Percentiles rank a stretch among this genome's conserved stretches.
phyloP scores from a whole-genome alignment of 2,888 invertebrate genomes.

The Sinodicranocentrus sp. region DNA sequence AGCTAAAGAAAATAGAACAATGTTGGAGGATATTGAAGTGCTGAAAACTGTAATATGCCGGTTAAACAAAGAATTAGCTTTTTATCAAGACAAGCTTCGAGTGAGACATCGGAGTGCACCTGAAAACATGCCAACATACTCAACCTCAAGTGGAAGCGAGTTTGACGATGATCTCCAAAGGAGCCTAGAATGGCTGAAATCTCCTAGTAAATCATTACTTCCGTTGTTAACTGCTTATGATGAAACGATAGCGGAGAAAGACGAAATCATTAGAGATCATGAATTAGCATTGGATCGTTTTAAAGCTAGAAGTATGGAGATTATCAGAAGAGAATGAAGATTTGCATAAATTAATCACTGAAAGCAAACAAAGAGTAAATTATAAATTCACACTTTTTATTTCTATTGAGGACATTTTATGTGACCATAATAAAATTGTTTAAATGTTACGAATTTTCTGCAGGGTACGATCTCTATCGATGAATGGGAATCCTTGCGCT shows the following conservation, averaged over 20 bases:
- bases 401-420: neutral
- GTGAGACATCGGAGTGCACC: conserved; percentile 43
- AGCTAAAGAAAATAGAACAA: conserved; percentile 69
- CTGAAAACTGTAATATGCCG: conserved; percentile 73
- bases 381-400: neutral
- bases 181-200: conserved; percentile 37
- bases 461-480: conserved; percentile 73
- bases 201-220: conserved; percentile 59
- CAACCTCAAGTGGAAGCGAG: conserved; percentile 52
- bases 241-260: conserved; percentile 73
- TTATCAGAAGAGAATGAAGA: conserved; percentile 74
- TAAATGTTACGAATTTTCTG: neutral
- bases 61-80: conserved; percentile 72
- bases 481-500: conserved; percentile 73
- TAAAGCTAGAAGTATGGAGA: conserved; percentile 62
- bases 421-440: neutral
- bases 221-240: conserved; percentile 74
- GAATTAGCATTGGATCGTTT: conserved; percentile 69
- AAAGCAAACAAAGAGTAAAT: conserved; percentile 70
- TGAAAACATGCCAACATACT: conserved; percentile 67
- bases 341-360: conserved; percentile 68
- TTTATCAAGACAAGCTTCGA: conserved; percentile 72
- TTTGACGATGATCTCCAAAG: neutral
- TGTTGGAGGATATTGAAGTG: conserved; percentile 73
- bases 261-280: conserved; percentile 73